phyloP scores from a whole-genome alignment of 2,797 vertebrate genomes.

The Notolabrus celidotus region DNA sequence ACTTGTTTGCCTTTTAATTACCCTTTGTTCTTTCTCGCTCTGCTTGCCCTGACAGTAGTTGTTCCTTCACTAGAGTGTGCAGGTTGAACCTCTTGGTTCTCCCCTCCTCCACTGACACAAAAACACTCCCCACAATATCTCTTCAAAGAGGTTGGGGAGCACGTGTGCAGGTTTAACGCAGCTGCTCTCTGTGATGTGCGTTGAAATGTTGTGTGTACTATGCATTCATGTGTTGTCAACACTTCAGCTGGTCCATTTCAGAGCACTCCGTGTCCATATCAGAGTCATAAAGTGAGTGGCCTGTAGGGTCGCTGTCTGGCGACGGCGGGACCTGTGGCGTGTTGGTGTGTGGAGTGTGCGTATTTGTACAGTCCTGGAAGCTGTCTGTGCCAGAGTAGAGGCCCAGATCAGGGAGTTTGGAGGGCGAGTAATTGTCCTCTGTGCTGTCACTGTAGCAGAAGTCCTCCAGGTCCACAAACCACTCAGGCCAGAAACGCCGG shows the following conservation, averaged over 20 bases:
- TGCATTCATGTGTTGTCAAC: slow-evolving; percentile 68
- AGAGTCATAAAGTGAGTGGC: slow-evolving; percentile 95
- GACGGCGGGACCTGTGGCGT: slow-evolving; percentile 76
- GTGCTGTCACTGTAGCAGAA: slow-evolving; percentile 90
- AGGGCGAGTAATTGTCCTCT: slow-evolving; percentile 87
- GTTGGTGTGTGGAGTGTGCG: slow-evolving; percentile 85
- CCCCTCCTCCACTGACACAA: slow-evolving; percentile 14
- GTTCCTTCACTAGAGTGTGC: slow-evolving; percentile 36
- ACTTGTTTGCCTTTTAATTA: not conserved
- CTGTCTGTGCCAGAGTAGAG: slow-evolving; percentile 94
- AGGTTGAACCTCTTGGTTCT: slow-evolving; percentile 24
- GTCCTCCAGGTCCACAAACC: slow-evolving; percentile 94
- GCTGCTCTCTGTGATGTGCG: slow-evolving; percentile 40
- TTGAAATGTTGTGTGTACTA: slow-evolving; percentile 23
- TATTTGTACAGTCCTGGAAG: slow-evolving; percentile 90
- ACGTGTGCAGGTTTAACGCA: slow-evolving; percentile 32
- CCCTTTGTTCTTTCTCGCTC: not conserved
- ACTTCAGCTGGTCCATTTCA: slow-evolving; percentile 92
- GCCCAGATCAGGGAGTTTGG: slow-evolving; percentile 91
- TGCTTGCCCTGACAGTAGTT: not conserved
- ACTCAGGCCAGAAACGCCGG: slow-evolving; percentile 97
- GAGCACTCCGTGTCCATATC: slow-evolving; percentile 97
- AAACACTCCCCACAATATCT: slow-evolving; percentile 20
- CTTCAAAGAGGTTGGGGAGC: slow-evolving; percentile 44
- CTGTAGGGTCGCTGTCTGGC: slow-evolving; percentile 94